Base-by-base conservation (phyloP, 2,888 invertebrate genomes). In the Rhodophaea formosa region DNA sequence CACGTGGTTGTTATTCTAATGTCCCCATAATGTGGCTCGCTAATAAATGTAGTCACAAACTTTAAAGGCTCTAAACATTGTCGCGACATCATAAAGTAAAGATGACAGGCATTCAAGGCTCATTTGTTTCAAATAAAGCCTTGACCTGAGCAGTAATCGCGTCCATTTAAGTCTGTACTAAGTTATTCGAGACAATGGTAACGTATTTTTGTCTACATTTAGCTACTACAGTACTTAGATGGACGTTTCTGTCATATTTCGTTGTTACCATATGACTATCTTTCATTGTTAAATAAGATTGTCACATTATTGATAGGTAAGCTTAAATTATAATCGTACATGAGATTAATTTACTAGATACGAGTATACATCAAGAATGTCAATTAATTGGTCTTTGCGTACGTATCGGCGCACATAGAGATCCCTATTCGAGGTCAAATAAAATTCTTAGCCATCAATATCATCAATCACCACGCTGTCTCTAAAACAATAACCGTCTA, bases 401-500 rank as follows among this genome's bases (percentile, higher is more conserved):
- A 57, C 35, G 35, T 51, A 30, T 39, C 15, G 51, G 17, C 16
- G 16, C 10, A 51, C 15, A 35, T 17, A 51, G 32, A 51, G 45
- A 46, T 35, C 46, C 59, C 39, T 55, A 54, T 57, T 30, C 61
- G 58, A 61, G 62, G 63, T 62, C 61, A 58, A 46, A 51, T 53
- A 58, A 57, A 61, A 63, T 59, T 59, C 62, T 61, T 71, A 71
- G 72, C 74, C 74, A 71, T 78, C 75, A 67, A 72, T 71, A 80
- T 69, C 81, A 88, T 89, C 79, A 85, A 88, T 88, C 87, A 87
- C 65, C 60, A 56, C 53, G 71, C 80, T 83, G 86, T 86, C 86
- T 83, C 83, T 87, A 87, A 88, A 88, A 89, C 88, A 89, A 89
- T 88, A 85, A 87, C 80, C 77, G 63, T 69, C 68, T 65, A 73